These are phyloP conservation scores for Trichomycterus rosablanca DNA, from an alignment of 2,113 vertebrate genomes.

Conservation along the genomic window DNA sequence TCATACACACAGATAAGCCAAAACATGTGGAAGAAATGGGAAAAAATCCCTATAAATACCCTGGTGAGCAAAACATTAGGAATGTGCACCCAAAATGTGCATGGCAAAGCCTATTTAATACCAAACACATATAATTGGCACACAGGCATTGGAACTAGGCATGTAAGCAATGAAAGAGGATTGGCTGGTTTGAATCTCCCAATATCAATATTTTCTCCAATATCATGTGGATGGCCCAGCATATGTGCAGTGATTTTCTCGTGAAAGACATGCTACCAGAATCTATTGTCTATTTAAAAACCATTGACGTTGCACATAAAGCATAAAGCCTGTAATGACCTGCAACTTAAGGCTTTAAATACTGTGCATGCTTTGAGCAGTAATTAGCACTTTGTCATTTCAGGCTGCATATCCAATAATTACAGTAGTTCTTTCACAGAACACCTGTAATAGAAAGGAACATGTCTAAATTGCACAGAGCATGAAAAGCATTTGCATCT, in stretches of 20 bases:
- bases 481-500: conserved; percentile 36
- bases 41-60: not conserved
- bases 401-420: conserved; percentile 43
- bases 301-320: conserved; percentile 41
- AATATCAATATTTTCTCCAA: too few species aligned
- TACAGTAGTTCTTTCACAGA: conserved; percentile 19
- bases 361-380: conserved; percentile 33
- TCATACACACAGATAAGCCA: not conserved
- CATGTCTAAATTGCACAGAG: conserved; percentile 1
- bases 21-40: not conserved
- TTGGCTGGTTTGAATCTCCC: too few species aligned
- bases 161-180: too few species aligned
- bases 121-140: too few species aligned
- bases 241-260: too few species aligned
- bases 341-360: conserved; percentile 34
- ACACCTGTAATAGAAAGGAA: conserved; percentile 16
- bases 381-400: conserved; percentile 31
- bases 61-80: not conserved
- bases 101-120: too few species aligned
- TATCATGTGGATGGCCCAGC: too few species aligned
- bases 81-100: too few species aligned
- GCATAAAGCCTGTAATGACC: conserved; percentile 44
- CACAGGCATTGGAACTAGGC: too few species aligned
- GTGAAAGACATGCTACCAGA: too few species aligned
- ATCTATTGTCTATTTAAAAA: conserved; percentile 38